phyloP scores from a whole-genome alignment of 2,797 vertebrate genomes.

The Xenops minutus region DNA sequence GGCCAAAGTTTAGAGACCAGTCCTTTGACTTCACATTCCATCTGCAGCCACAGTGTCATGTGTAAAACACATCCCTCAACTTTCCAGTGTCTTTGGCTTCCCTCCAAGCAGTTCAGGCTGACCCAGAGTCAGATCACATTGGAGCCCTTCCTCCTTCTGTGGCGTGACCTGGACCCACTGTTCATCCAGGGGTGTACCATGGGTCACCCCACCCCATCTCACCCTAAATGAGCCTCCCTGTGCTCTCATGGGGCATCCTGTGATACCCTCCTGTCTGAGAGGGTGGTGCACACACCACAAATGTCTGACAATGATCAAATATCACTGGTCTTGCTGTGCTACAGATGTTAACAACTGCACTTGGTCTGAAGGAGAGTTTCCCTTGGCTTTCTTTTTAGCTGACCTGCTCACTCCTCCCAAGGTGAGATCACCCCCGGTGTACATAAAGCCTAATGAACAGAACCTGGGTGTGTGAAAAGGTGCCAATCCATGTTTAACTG shows the following conservation, averaged over 20 bases:
- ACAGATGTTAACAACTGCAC: rapidly evolving
- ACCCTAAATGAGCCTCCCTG: rapidly evolving
- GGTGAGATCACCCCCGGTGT: not conserved
- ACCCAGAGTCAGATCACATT: not conserved
- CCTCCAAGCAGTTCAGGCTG: not conserved
- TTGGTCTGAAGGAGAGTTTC: not conserved
- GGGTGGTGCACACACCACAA: not conserved
- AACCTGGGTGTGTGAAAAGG: not conserved
- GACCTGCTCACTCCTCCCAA: not conserved
- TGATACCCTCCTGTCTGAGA: not conserved
- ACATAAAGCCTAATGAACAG: rapidly evolving
- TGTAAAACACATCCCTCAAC: not conserved
- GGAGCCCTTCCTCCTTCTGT: not conserved
- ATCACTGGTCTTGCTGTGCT: no score
- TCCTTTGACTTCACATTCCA: not conserved
- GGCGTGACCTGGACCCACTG: rapidly evolving
- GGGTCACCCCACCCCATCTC: no score
- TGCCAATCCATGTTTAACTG: not conserved
- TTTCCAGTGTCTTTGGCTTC: not conserved
- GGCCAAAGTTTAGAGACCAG: not conserved
- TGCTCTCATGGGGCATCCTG: not conserved
- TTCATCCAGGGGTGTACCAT: no score
- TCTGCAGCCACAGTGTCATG: rapidly evolving
- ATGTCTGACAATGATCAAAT: rapidly evolving
- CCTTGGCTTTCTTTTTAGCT: not conserved